Percentiles rank a stretch among this genome's conserved stretches.
Conservation (phyloP, 2,888 invertebrate genomes). For the Pterostichus niger region DNA sequence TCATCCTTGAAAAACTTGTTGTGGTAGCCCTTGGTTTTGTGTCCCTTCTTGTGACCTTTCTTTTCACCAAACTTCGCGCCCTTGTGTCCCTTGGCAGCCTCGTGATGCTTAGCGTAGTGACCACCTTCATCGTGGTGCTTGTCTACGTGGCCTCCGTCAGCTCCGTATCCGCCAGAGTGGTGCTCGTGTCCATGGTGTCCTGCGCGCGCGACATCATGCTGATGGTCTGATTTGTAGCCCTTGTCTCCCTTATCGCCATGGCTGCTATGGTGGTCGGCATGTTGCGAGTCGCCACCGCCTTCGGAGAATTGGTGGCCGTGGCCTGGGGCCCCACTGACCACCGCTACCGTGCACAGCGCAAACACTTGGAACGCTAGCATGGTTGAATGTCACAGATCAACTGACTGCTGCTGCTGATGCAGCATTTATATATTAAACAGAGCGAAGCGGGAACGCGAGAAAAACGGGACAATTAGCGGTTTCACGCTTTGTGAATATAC, state of each 20-base stretch:
- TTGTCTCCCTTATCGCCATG: conserved; percentile 79
- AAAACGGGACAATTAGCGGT: conserved; percentile 62
- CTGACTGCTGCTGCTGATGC: conserved; percentile 36
- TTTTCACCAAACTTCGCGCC: conserved; percentile 86
- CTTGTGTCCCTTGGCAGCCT: conserved; percentile 84
- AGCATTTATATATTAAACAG: conserved; percentile 66
- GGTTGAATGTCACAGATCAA: conserved; percentile 24
- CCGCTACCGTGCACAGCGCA: not conserved
- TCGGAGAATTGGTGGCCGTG: conserved; percentile 32
- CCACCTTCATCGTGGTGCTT: conserved; percentile 83
- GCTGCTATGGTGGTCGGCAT: conserved; percentile 76
- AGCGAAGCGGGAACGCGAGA: conserved; percentile 55
- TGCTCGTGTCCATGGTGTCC: conserved; percentile 81
- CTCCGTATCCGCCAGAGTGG: conserved; percentile 81
- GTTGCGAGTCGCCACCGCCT: conserved; percentile 72
- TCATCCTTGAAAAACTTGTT: conserved; percentile 90
- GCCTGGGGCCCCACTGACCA: not conserved
- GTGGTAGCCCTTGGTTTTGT: conserved; percentile 88
- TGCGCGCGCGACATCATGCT: conserved; percentile 81
- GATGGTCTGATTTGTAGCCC: conserved; percentile 80
- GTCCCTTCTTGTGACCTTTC: conserved; percentile 88
- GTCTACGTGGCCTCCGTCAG: conserved; percentile 82
- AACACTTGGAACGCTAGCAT: conserved; percentile 52
- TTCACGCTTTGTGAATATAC: conserved; percentile 38
- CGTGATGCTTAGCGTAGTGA: conserved; percentile 83